phyloP scores from a whole-genome alignment of 2,797 vertebrate species.

The Lacerta viridis region DNA sequence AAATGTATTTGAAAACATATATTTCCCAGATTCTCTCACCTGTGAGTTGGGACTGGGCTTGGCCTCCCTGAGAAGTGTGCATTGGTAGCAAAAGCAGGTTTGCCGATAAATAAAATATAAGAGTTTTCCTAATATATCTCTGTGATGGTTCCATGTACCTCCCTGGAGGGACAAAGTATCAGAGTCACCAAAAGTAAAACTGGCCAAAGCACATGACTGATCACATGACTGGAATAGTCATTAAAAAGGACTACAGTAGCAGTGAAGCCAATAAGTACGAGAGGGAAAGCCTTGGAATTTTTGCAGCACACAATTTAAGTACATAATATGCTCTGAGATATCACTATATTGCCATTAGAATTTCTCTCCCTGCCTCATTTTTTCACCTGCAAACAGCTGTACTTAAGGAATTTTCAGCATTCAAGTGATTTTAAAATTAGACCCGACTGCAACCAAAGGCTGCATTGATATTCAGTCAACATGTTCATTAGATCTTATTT shows the following conservation, averaged over 20 bases:
- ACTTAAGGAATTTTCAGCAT: neutral
- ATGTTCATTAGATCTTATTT: slow-evolving; percentile 8
- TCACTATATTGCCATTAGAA: neutral
- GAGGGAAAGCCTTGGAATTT: neutral
- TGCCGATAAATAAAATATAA: neutral
- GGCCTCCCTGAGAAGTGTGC: neutral
- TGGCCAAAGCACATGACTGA: neutral
- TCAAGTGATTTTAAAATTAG: neutral
- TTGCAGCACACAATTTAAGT: neutral
- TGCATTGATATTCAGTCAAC: neutral
- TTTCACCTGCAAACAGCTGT: neutral
- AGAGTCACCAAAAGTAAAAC: neutral
- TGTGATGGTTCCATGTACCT: neutral
- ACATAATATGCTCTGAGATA: neutral
- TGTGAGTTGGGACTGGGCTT: neutral
- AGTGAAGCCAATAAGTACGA: neutral
- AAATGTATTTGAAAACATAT: neutral
- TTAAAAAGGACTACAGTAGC: neutral
- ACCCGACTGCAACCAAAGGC: neutral
- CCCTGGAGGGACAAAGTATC: neutral
- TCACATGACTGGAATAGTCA: neutral
- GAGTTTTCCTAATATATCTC: neutral
- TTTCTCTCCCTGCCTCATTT: neutral
- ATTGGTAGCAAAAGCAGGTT: neutral
- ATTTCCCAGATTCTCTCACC: neutral